Conservation (phyloP, 2,113 vertebrate genomes). For the Embiotoca jacksoni region DNA sequence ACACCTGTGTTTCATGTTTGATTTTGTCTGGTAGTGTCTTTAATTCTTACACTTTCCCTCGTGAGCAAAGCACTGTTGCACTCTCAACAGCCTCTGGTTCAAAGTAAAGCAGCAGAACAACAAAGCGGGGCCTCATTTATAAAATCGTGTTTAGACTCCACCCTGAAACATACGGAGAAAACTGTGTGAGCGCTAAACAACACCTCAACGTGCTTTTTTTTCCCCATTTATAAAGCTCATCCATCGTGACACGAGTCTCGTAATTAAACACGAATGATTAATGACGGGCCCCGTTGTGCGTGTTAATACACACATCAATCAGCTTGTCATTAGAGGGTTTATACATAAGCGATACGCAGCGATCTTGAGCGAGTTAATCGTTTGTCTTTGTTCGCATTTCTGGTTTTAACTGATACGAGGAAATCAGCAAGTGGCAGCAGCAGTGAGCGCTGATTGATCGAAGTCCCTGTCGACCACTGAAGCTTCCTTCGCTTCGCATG, state of each 20-base stretch:
- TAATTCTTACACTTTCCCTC: slow-evolving; percentile 38
- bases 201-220: no score
- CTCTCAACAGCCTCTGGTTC: slow-evolving; percentile 49
- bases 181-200: no score
- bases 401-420: neutral
- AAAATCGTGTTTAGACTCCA: slow-evolving; percentile 1
- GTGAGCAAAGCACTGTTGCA: slow-evolving; percentile 49
- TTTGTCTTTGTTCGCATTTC: neutral
- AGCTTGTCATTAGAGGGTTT: neutral
- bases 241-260: neutral
- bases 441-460: neutral
- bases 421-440: neutral
- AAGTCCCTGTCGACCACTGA: no score
- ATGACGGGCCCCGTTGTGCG: slow-evolving; percentile 10
- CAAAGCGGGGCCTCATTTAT: slow-evolving; percentile 57
- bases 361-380: no score
- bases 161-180: no score
- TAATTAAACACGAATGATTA: slow-evolving; percentile 28
- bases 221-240: neutral
- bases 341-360: no score
- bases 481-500: no score
- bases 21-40: slow-evolving; percentile 69
- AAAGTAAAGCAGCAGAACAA: slow-evolving; percentile 73
- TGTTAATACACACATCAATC: slow-evolving; percentile 17
- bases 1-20: slow-evolving; percentile 68